Percentiles rank a stretch among this genome's conserved stretches.
These are phyloP conservation scores for Tricholaema leucomelas DNA, from an alignment of 2,113 vertebrate genomes.

Conservation along the genomic window DNA sequence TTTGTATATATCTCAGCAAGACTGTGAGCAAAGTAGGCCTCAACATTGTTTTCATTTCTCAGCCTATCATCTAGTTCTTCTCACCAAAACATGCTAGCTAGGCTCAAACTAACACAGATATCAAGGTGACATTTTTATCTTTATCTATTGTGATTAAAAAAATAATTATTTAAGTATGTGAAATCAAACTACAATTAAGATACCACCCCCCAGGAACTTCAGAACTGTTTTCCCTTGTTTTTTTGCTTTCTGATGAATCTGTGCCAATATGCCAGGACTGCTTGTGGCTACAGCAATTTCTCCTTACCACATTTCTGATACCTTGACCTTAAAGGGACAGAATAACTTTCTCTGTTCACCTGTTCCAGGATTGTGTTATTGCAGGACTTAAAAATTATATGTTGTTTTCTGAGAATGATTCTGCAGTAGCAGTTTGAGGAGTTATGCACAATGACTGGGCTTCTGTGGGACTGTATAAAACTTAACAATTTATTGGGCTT, in stretches of 20 bases:
- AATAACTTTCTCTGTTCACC: background rate
- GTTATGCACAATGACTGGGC: background rate
- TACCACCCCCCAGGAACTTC: background rate
- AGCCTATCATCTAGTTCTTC: no score
- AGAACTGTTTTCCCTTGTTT: background rate
- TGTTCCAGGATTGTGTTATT: background rate
- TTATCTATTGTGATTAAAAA: background rate
- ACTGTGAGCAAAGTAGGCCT: no score
- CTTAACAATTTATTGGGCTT: background rate
- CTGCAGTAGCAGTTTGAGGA: background rate
- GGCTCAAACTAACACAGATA: no score
- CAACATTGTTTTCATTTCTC: no score
- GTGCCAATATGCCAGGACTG: background rate
- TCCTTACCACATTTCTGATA: background rate
- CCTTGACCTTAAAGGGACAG: background rate
- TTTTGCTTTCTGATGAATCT: background rate
- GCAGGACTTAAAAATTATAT: background rate
- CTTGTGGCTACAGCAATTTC: background rate
- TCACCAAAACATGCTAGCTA: no score
- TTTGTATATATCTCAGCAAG: no score
- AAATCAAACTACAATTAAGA: background rate
- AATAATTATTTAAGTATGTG: background rate
- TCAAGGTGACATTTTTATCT: background rate
- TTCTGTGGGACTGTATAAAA: accelerated
- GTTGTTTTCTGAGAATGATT: background rate